phyloP scores from a whole-genome alignment of 2,888 invertebrate genomes.

The Erebia ligea region DNA sequence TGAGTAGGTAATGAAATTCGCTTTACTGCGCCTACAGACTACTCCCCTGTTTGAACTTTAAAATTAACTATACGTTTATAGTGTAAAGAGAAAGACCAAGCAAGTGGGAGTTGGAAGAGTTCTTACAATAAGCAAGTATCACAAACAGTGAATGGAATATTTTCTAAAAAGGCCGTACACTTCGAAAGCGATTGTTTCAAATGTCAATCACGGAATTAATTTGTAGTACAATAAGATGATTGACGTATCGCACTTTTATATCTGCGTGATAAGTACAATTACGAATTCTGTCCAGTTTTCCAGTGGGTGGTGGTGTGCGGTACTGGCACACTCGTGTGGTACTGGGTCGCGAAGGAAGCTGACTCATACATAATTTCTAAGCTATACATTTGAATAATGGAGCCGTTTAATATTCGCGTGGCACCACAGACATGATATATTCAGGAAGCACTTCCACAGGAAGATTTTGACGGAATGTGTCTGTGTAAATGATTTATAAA shows the following conservation, averaged over 20 bases:
- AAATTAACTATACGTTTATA: slow-evolving; percentile 34
- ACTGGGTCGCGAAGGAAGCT: slow-evolving; percentile 54
- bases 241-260: slow-evolving; percentile 62
- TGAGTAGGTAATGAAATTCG: slow-evolving; percentile 30
- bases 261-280: slow-evolving; percentile 46
- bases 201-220: slow-evolving; percentile 63
- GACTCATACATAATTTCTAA: slow-evolving; percentile 58
- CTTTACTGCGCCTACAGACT: slow-evolving; percentile 1
- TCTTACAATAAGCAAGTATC: slow-evolving; percentile 21
- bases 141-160: slow-evolving; percentile 29
- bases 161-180: slow-evolving; percentile 33
- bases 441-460: slow-evolving; percentile 40
- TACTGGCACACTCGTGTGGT: background rate
- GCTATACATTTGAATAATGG: slow-evolving; percentile 52
- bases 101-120: slow-evolving; percentile 25
- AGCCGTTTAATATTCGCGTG: slow-evolving; percentile 66
- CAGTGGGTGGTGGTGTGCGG: slow-evolving; percentile 52
- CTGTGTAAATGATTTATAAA: slow-evolving; percentile 5
- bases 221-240: slow-evolving; percentile 63
- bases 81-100: slow-evolving; percentile 14
- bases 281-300: slow-evolving; percentile 39
- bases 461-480: slow-evolving; percentile 27
- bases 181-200: slow-evolving; percentile 60
- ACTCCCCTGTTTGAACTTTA: slow-evolving; percentile 41
- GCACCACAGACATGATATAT: slow-evolving; percentile 38